Percentiles rank a stretch among this genome's conserved stretches.
phyloP scores from a whole-genome alignment of 2,888 invertebrate species.

The Mellilla xanthometata region DNA sequence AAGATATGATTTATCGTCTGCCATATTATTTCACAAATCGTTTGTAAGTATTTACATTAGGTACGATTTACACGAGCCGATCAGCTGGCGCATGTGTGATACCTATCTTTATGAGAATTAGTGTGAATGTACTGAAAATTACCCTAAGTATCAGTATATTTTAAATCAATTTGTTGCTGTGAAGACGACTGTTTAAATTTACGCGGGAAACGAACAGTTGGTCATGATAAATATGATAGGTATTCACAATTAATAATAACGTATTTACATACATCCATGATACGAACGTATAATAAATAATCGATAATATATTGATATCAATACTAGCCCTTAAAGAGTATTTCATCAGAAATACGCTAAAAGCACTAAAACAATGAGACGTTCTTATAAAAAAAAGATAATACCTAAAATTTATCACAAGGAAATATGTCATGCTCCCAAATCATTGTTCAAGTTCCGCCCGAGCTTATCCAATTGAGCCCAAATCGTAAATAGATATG shows the following conservation, averaged over 20 bases:
- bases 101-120: constrained; percentile 4
- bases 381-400: too few species aligned
- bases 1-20: constrained; percentile 43
- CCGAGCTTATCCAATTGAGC: background rate
- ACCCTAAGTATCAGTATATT: background rate
- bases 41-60: constrained; percentile 40
- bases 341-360: too few species aligned
- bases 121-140: background rate
- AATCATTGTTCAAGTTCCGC: background rate
- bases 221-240: too few species aligned
- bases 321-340: too few species aligned
- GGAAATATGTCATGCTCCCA: too few species aligned
- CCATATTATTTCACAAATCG: constrained; percentile 54
- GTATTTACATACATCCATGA: too few species aligned
- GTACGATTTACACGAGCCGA: constrained; percentile 47
- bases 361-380: too few species aligned
- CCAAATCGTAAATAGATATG: constrained; percentile 15
- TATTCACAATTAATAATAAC: too few species aligned
- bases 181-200: background rate
- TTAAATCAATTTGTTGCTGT: background rate
- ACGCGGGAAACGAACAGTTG: background rate
- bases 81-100: constrained; percentile 43
- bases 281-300: too few species aligned
- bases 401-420: too few species aligned
- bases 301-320: too few species aligned